Percentiles rank a stretch among this genome's conserved stretches.
phyloP scores from a whole-genome alignment of 2,113 vertebrate genomes.

The Archilochus colubris region DNA sequence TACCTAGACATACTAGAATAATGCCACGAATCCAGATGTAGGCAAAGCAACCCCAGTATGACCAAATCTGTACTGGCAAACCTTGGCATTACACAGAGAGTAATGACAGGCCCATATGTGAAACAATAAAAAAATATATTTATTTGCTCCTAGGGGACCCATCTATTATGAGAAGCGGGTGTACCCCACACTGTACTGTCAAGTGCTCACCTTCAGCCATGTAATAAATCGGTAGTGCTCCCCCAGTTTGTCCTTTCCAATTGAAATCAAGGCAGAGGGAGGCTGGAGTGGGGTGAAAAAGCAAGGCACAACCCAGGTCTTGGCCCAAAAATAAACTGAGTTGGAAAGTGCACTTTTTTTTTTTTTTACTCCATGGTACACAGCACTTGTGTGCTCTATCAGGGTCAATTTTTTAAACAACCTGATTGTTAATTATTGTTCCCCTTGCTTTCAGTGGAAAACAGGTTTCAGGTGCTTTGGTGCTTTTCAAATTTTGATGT shows the following conservation, averaged over 20 bases:
- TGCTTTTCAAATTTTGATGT: neutral
- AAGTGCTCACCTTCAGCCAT: neutral
- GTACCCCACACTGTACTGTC: accelerated
- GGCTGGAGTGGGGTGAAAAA: neutral
- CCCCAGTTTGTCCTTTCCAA: neutral
- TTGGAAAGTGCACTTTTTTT: neutral
- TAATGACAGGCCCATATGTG: neutral
- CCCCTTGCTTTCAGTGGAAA: neutral
- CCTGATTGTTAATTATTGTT: neutral
- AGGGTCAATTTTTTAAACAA: neutral
- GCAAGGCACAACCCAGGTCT: neutral
- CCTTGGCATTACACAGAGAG: neutral
- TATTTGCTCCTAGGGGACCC: neutral
- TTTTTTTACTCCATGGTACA: neutral
- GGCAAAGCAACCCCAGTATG: neutral
- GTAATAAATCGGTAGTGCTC: neutral
- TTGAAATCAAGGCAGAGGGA: neutral
- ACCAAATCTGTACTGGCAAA: neutral
- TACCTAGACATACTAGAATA: accelerated
- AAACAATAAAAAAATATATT: neutral
- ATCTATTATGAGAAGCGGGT: neutral
- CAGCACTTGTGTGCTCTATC: neutral
- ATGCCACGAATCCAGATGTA: neutral
- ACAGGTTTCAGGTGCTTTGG: neutral
- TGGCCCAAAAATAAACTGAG: no score